Conservation (phyloP, 2,888 invertebrate genomes). For the Bhutanitis thaidina region DNA sequence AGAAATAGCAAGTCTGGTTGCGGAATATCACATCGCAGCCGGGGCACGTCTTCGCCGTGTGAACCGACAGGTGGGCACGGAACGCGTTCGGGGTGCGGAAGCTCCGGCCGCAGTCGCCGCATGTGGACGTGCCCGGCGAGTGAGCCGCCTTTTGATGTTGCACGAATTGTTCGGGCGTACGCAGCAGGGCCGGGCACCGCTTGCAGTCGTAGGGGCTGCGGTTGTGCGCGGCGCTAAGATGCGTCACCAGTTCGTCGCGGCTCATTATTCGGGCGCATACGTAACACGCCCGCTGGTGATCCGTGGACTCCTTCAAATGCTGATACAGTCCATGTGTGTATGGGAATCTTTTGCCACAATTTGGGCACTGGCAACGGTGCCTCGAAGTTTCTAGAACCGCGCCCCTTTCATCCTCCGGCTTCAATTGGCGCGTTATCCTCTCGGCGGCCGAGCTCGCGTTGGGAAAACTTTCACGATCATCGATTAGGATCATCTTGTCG, state of each 20-base stretch:
- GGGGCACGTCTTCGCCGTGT: slow-evolving; percentile 49
- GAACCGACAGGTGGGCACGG: slow-evolving; percentile 51
- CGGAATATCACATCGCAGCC: slow-evolving; percentile 53
- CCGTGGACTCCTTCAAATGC: slow-evolving; percentile 57
- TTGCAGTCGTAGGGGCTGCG: slow-evolving; percentile 46
- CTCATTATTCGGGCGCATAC: slow-evolving; percentile 55
- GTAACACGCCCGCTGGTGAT: slow-evolving; percentile 53
- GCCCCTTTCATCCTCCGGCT: not conserved
- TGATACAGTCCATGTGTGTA: slow-evolving; percentile 45
- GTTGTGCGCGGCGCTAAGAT: slow-evolving; percentile 42
- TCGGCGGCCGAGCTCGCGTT: slow-evolving; percentile 16
- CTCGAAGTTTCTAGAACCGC: slow-evolving; percentile 14
- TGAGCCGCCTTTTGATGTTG: slow-evolving; percentile 46
- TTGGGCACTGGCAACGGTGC: slow-evolving; percentile 43
- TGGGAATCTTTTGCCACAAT: slow-evolving; percentile 50
- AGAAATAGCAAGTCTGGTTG: slow-evolving; percentile 55
- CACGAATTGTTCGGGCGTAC: slow-evolving; percentile 32
- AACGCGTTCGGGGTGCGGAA: slow-evolving; percentile 48
- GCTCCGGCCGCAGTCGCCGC: slow-evolving; percentile 58
- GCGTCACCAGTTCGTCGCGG: slow-evolving; percentile 44
- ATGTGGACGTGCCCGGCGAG: slow-evolving; percentile 41
- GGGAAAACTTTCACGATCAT: slow-evolving; percentile 23
- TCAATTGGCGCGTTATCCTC: slow-evolving; percentile 13
- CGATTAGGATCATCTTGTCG: slow-evolving; percentile 37
- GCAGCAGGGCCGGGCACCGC: slow-evolving; percentile 52